Percentiles rank a stretch among this genome's conserved stretches.
Evolutionary conservation across 2,113 vertebrate species (phyloP).

Genomic region (Otus sunia): DNA sequence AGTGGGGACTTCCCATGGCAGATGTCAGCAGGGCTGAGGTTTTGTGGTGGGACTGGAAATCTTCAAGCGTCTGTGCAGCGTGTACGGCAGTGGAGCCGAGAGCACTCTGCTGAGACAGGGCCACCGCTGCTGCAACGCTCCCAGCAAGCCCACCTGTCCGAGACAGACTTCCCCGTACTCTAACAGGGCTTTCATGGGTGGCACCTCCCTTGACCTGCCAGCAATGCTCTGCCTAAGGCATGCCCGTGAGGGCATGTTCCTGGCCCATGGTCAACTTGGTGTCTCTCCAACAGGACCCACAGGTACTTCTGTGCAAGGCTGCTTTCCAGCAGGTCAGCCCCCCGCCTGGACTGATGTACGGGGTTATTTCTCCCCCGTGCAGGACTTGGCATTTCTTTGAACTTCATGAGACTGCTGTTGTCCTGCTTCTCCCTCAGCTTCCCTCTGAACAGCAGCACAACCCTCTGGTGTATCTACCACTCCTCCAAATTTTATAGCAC

Average conservation of each 20-base stretch:
- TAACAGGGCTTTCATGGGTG: neutral
- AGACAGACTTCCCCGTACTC: neutral
- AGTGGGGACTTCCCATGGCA: neutral
- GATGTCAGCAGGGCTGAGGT: neutral
- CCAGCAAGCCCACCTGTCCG: neutral
- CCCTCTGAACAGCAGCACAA: neutral
- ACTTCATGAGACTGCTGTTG: neutral
- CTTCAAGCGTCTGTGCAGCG: fast-evolving
- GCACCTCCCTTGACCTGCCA: neutral
- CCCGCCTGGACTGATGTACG: neutral
- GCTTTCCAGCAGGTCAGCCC: neutral
- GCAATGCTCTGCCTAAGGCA: neutral
- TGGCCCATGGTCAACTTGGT: neutral
- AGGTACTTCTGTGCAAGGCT: neutral
- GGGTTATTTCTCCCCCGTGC: neutral
- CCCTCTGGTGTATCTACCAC: neutral
- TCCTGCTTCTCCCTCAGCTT: neutral
- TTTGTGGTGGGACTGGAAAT: neutral
- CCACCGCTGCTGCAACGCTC: neutral
- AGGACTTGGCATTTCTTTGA: neutral
- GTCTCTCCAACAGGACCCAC: neutral
- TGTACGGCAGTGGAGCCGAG: neutral
- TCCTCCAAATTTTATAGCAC: neutral
- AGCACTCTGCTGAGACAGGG: neutral
- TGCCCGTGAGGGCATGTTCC: no score